Conservation (phyloP, 2,888 invertebrate species). For the Junonia oenone region DNA sequence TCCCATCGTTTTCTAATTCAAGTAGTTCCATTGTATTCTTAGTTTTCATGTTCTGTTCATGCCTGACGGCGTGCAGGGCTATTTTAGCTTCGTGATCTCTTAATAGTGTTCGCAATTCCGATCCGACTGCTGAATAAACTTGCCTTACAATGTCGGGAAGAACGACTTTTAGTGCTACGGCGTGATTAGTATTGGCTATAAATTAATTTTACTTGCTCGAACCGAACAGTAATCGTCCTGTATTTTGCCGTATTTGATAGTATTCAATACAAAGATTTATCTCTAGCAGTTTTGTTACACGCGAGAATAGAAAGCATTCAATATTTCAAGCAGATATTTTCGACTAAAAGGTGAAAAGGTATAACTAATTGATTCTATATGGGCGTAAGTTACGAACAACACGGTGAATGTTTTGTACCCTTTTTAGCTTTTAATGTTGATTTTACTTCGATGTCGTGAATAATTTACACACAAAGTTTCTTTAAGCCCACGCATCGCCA, state of each 20-base stretch:
- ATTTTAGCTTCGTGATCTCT: constrained; percentile 69
- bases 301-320: background rate
- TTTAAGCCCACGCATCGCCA: constrained; percentile 18
- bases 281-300: background rate
- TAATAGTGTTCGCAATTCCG: constrained; percentile 58
- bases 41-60: constrained; percentile 48
- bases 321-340: background rate
- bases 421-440: background rate
- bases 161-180: constrained; percentile 27
- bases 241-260: background rate
- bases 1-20: constrained; percentile 24
- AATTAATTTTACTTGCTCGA: constrained; percentile 12
- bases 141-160: constrained; percentile 37
- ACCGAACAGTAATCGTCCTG: background rate
- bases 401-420: background rate
- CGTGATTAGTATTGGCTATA: constrained; percentile 13
- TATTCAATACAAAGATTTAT: background rate
- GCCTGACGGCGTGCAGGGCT: constrained; percentile 47
- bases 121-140: constrained; percentile 46
- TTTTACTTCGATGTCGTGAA: constrained; percentile 11
- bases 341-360: background rate
- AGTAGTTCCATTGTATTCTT: constrained; percentile 43
- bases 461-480: constrained; percentile 15
- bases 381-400: background rate
- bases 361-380: background rate